Conservation (phyloP, 1,140 invertebrate species). For the Melitaea cinxia region DNA sequence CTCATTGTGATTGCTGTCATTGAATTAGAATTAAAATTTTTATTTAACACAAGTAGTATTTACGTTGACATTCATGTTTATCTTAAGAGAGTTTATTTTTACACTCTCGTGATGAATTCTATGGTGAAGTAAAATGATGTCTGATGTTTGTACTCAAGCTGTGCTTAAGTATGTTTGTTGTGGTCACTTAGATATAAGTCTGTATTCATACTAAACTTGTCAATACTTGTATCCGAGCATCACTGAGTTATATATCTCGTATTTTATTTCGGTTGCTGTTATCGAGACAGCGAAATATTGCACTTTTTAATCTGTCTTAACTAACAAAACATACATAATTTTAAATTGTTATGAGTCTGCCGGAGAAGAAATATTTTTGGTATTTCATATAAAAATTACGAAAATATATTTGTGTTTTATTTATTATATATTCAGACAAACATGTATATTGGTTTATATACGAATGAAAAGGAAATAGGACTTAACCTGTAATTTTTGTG, state of each 20-base stretch:
- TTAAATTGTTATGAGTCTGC: conserved; percentile 54
- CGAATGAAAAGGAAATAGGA: too few relatives aligned
- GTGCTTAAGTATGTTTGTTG: conserved; percentile 57
- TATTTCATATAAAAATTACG: conserved; percentile 69
- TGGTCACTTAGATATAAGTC: conserved; percentile 48
- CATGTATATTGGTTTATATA: too few relatives aligned
- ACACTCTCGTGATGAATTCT: conserved; percentile 39
- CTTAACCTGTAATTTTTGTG: too few relatives aligned
- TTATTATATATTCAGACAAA: too few relatives aligned
- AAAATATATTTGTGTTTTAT: conserved; percentile 44
- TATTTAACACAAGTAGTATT: conserved; percentile 71
- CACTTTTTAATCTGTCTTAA: conserved; percentile 38
- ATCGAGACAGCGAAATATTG: conserved; percentile 4
- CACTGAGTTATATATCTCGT: conserved; percentile 17
- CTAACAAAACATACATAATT: conserved; percentile 31
- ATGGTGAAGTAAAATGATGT: conserved; percentile 54
- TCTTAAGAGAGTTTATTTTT: conserved; percentile 42
- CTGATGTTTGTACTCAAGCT: conserved; percentile 73
- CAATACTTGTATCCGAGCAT: conserved; percentile 21
- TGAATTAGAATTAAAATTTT: conserved; percentile 37
- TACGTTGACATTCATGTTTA: conserved; percentile 60
- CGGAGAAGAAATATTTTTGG: conserved; percentile 61
- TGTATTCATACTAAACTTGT: conserved; percentile 32
- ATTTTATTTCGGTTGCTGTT: conserved; percentile 15
- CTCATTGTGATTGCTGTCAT: background rate